phyloP scores from a whole-genome alignment of 2,888 invertebrate genomes.

The Drosophila anceps region DNA sequence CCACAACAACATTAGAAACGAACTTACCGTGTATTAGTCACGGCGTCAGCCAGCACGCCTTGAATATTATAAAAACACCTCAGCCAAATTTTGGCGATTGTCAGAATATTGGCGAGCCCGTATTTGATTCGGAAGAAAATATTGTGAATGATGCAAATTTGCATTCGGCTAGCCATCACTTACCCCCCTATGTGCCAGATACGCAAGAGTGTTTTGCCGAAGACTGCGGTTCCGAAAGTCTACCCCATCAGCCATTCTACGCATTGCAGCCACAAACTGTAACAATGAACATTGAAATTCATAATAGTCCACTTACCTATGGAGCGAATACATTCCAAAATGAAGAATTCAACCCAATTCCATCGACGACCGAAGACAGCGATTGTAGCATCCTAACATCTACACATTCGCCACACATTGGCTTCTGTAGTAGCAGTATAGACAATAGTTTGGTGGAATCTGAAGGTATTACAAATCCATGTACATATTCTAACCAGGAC shows the following conservation, averaged over 20 bases:
- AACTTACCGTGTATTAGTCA: conserved; percentile 36
- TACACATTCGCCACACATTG: conserved; percentile 74
- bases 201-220: conserved; percentile 64
- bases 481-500: conserved; percentile 60
- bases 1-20: conserved; percentile 33
- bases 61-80: conserved; percentile 30
- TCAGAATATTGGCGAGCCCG: conserved; percentile 61
- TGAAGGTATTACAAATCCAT: conserved; percentile 60
- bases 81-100: conserved; percentile 57
- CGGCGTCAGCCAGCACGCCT: conserved; percentile 33
- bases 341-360: conserved; percentile 75
- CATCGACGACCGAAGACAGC: conserved; percentile 76
- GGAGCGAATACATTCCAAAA: conserved; percentile 75
- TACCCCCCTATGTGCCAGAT: conserved; percentile 62
- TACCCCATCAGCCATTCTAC: conserved; percentile 50
- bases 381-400: conserved; percentile 77
- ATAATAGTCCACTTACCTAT: conserved; percentile 69
- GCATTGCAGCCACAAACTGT: conserved; percentile 74
- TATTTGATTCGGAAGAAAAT: conserved; percentile 77
- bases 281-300: conserved; percentile 83
- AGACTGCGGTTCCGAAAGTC: conserved; percentile 60
- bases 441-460: conserved; percentile 61
- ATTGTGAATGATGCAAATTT: conserved; percentile 84
- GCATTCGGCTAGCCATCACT: conserved; percentile 83
- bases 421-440: conserved; percentile 55